Evolutionary conservation across 2,888 invertebrate genomes (phyloP).

Genomic region (Tethea ocularis): DNA sequence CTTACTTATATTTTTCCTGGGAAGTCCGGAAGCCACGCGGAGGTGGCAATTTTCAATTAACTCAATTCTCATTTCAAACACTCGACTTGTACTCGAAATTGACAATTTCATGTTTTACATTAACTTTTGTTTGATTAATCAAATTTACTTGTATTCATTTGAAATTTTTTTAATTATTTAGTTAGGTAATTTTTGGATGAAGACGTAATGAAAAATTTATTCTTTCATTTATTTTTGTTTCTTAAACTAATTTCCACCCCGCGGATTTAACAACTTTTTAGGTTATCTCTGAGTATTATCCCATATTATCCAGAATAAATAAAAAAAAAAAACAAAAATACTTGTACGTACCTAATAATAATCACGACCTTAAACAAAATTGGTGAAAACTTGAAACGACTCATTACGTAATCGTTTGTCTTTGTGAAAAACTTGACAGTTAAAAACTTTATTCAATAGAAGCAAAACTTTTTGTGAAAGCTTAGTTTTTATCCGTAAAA

Average conservation of each 20-base stretch:
- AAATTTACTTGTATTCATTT: conserved; percentile 13
- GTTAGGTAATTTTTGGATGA: neutral
- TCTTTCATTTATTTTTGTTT: too few species aligned
- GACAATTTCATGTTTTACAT: conserved; percentile 27
- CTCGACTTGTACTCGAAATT: conserved; percentile 21
- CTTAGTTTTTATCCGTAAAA: neutral
- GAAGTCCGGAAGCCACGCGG: neutral
- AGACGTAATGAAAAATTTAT: too few species aligned
- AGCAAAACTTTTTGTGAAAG: neutral
- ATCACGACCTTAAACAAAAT: too few species aligned
- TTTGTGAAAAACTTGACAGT: neutral
- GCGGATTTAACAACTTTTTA: too few species aligned
- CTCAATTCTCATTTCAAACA: conserved; percentile 32
- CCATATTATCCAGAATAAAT: too few species aligned
- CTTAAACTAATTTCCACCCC: too few species aligned
- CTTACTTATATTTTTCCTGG: conserved; percentile 8
- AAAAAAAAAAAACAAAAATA: too few species aligned
- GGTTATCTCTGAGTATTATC: too few species aligned
- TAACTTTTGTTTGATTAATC: conserved; percentile 20
- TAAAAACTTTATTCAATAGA: neutral
- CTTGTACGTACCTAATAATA: too few species aligned
- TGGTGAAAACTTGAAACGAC: too few species aligned
- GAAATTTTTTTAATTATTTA: neutral
- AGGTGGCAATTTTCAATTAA: conserved; percentile 25
- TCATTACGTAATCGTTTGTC: neutral